Conservation (phyloP, 1,140 invertebrate species). For the Cataglyphis hispanica region DNA sequence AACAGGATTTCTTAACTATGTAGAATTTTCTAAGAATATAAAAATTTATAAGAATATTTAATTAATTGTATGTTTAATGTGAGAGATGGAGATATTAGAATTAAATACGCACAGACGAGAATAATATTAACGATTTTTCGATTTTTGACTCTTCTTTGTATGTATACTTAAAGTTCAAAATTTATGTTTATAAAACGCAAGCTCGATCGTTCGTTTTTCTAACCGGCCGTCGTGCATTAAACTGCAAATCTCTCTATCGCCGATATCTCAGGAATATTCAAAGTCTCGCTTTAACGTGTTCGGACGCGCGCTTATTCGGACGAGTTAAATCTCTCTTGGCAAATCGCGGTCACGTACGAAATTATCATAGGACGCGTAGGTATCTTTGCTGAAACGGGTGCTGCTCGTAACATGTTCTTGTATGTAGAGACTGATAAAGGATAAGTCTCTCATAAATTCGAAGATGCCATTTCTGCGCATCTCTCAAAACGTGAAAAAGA, state of each 20-base stretch:
- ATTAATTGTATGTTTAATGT: not conserved
- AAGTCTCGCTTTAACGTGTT: slow-evolving; percentile 53
- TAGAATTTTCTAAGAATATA: too few relatives aligned
- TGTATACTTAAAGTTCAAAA: not conserved
- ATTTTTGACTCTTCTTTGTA: not conserved
- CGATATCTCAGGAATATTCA: slow-evolving; percentile 47
- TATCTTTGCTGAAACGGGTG: slow-evolving; percentile 83
- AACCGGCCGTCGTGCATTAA: not conserved
- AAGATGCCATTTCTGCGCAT: not conserved
- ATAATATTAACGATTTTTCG: not conserved
- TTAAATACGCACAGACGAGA: not conserved
- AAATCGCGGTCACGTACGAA: slow-evolving; percentile 82
- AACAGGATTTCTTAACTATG: not conserved
- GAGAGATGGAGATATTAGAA: too few relatives aligned
- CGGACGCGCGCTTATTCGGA: slow-evolving; percentile 43
- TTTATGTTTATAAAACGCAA: not conserved
- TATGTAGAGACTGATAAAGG: slow-evolving; percentile 3
- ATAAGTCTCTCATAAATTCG: slow-evolving; percentile 9
- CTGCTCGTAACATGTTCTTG: slow-evolving; percentile 20
- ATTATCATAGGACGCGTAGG: slow-evolving; percentile 90
- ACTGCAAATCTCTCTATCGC: slow-evolving; percentile 34
- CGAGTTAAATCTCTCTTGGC: slow-evolving; percentile 64
- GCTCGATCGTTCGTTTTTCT: slow-evolving; percentile 2
- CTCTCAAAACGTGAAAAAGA: not conserved
- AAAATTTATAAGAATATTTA: not conserved